Evolutionary conservation across 2,797 vertebrate genomes (phyloP).

Genomic region (Peromyscus attwateri): DNA sequence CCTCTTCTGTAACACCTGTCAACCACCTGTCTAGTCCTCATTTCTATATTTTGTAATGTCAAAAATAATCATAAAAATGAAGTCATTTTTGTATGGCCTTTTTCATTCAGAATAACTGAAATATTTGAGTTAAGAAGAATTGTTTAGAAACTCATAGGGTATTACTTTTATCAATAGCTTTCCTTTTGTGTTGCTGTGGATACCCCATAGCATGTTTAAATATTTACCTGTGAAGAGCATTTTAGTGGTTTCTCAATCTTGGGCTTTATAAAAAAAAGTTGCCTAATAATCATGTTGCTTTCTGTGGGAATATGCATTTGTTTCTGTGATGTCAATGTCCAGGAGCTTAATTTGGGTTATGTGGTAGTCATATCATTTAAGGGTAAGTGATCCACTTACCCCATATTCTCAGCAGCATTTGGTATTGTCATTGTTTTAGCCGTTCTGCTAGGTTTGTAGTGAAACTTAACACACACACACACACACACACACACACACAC

Average conservation of each 20-base stretch:
- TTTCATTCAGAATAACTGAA: conserved; percentile 14
- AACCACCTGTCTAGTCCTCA: neutral
- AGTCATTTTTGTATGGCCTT: neutral
- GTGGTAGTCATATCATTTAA: neutral
- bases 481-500: neutral
- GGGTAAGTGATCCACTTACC: neutral
- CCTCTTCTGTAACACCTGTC: neutral
- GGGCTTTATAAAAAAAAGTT: conserved; percentile 50
- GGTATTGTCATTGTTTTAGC: neutral
- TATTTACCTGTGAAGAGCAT: neutral
- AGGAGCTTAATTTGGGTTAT: neutral
- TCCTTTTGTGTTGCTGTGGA: neutral
- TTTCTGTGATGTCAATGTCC: neutral
- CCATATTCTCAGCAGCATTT: neutral
- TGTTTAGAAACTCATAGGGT: conserved; percentile 4
- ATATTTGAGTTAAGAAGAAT: neutral
- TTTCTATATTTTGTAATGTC: conserved; percentile 41
- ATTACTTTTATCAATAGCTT: neutral
- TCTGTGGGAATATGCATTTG: conserved; percentile 4
- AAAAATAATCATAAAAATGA: neutral
- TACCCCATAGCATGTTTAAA: neutral
- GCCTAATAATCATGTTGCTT: neutral
- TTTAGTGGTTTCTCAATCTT: neutral
- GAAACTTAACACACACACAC: neutral
- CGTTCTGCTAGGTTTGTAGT: neutral